phyloP scores from a whole-genome alignment of 1,140 invertebrate species.

The Dinoponera quadriceps region DNA sequence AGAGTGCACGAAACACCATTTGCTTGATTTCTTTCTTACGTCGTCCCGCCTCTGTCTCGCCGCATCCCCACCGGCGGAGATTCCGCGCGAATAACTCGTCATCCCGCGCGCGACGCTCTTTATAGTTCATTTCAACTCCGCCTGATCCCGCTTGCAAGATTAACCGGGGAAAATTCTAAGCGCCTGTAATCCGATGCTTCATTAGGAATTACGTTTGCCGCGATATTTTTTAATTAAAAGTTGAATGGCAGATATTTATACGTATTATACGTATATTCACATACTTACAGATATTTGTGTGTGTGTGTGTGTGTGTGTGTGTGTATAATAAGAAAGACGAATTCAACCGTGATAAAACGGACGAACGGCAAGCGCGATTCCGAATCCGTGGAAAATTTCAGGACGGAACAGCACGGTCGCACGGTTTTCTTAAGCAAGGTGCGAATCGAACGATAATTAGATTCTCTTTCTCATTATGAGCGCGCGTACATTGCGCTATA shows the following conservation, averaged over 20 bases:
- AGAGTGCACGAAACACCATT: background rate
- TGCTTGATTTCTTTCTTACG: slow-evolving; percentile 17
- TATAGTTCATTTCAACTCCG: too few species aligned
- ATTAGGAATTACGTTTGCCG: background rate
- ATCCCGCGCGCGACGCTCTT: too few species aligned
- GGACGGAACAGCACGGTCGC: background rate
- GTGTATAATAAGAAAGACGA: background rate
- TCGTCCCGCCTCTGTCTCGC: background rate
- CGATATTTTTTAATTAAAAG: slow-evolving; percentile 10
- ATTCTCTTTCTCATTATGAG: background rate
- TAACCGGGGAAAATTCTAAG: background rate
- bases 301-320: too few species aligned
- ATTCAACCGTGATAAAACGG: background rate
- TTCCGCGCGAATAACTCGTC: too few species aligned
- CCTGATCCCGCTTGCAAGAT: too few species aligned
- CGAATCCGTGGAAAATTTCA: background rate
- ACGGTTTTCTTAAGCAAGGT: background rate
- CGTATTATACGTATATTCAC: too few species aligned
- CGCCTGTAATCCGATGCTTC: background rate
- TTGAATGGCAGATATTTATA: background rate
- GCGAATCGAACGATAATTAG: slow-evolving; percentile 1
- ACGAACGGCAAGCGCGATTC: background rate
- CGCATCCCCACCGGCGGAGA: background rate
- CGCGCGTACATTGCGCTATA: background rate
- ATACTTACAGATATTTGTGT: too few species aligned